A percentile compares a stretch with the other conserved stretches of the same genome.
These are phyloP conservation scores for Apodemus agrarius DNA, from an alignment of 2,797 vertebrate species.

Conservation along the genomic window DNA sequence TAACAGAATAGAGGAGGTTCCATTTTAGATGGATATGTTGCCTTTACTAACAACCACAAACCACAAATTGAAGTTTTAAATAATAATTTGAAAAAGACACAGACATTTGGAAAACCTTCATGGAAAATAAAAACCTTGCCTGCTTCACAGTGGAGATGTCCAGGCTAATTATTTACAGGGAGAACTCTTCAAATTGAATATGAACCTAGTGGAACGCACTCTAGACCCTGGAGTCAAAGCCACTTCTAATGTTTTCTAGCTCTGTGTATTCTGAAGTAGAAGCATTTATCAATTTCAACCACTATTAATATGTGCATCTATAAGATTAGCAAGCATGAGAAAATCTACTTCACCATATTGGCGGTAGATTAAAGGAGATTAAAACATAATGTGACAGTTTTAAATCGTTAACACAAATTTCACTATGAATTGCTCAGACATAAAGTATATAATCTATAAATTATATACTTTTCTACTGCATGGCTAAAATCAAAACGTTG, in stretches of 20 bases:
- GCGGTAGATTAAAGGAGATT: neutral
- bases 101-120: conserved; percentile 69
- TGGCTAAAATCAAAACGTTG: conserved; percentile 10
- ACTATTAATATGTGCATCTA: neutral
- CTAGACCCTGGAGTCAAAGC: conserved; percentile 35
- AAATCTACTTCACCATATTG: neutral
- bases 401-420: conserved; percentile 29
- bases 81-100: conserved; percentile 67
- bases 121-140: conserved; percentile 74
- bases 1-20: conserved; percentile 52
- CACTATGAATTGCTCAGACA: neutral
- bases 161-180: conserved; percentile 42
- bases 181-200: conserved; percentile 45
- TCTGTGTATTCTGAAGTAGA: conserved; percentile 14
- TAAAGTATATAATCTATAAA: neutral
- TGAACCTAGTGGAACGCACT: neutral
- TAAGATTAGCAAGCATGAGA: conserved; percentile 2
- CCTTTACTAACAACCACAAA: conserved; percentile 77
- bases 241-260: conserved; percentile 23
- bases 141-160: conserved; percentile 44
- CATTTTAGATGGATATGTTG: conserved; percentile 60
- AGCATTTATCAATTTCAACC: neutral
- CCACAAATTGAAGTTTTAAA: conserved; percentile 77
- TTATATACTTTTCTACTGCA: neutral
- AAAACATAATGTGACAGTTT: neutral